A percentile compares a stretch with the other conserved stretches of the same genome.
Evolutionary conservation across 2,888 invertebrate genomes (phyloP).

Genomic region (Trichacis sp.): DNA sequence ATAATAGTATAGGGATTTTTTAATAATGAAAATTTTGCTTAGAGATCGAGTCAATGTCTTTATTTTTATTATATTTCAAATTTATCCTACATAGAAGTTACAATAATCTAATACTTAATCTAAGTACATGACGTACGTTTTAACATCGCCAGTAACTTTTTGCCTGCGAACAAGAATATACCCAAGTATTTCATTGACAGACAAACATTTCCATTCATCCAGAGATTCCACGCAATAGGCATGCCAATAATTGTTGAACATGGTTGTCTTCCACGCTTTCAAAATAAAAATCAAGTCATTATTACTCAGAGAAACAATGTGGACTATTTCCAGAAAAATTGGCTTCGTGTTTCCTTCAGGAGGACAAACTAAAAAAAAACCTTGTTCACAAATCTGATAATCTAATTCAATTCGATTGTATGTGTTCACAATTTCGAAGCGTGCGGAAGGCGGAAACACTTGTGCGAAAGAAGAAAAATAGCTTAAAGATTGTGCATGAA

Average conservation of each 20-base stretch:
- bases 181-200: background rate
- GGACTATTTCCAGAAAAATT: background rate
- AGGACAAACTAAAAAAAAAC: background rate
- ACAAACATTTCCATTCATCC: constrained; percentile 6
- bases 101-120: too few relatives aligned
- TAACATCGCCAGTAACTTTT: too few relatives aligned
- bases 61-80: too few relatives aligned
- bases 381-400: background rate
- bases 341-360: background rate
- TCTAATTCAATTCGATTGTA: background rate
- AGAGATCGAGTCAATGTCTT: too few relatives aligned
- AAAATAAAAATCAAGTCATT: background rate
- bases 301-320: background rate
- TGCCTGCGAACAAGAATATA: background rate
- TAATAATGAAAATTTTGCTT: too few relatives aligned
- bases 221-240: background rate
- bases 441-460: background rate
- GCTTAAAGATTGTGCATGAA: background rate
- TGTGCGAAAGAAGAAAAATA: background rate
- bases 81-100: too few relatives aligned
- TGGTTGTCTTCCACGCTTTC: too few relatives aligned
- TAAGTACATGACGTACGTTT: too few relatives aligned
- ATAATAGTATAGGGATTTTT: too few relatives aligned
- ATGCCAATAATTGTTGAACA: constrained; percentile 4
- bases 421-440: background rate